Base-by-base conservation (phyloP, 2,113 vertebrate genomes). In the Xyliphius kryptos region DNA sequence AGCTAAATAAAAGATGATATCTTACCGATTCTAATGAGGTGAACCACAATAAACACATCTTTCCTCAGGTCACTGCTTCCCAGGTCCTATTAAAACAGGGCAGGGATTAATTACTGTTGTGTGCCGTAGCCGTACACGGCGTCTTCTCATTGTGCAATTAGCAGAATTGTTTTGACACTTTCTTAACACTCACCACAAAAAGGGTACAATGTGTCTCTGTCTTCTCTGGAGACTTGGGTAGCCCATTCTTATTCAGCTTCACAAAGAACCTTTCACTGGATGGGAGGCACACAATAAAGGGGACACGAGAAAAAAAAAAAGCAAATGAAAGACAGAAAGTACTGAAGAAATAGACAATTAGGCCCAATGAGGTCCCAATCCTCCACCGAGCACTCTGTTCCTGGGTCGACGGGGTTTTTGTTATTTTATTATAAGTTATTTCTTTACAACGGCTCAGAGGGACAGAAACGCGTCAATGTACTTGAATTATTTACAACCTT, bases 191-290 rank as follows among this genome's bases (percentile, higher is more conserved):
- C 80, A 97, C 96, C 90, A 97, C 91, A 82, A 99, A 99, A 36
- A 99, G 91, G 51, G 95, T 96, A 82, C 93, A 95, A 59, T 97
- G 95, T 76, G 92, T 89, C 77, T 99, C 96, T 1, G 91, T 91
- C 76, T 96, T 97, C 77, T 99, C 96, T 17, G 93, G 93, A 62
- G 89, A 93, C 85, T 96, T 99, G 61, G 95, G 96, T 78, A 98
- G 82, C 20, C 96, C 96, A 49, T 91, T 97, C 80, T 93, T 91
- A 82, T 98, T 98, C 77, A 99, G 89, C 73, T 89, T 87, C 79
- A 99, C 90, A 88, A 99, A 98, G 87, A 99, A 99, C 61, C 95
- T 86, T 82, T 98, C 96, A 69, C 96, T 99, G 81, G 6, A 87
- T 79, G 53, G 79, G 74, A 78, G 80, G 47, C 40, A 64, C 26